Base-by-base conservation (phyloP, 2,888 invertebrate genomes). In the Penaeus monodon region DNA sequence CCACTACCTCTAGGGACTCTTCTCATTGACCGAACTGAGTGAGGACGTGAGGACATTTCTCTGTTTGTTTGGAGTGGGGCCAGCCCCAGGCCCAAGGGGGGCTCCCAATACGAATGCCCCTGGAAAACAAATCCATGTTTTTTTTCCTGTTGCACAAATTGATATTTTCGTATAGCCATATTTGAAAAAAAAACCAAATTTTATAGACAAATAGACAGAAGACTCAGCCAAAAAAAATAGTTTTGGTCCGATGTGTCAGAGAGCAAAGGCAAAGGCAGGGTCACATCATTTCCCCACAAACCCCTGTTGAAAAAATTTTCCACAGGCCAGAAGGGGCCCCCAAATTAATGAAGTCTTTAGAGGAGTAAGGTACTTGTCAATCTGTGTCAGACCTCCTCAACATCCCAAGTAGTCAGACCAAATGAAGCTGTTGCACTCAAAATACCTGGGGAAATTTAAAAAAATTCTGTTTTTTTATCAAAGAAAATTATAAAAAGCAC, bases 351-450 rank as follows among this genome's bases (percentile, higher is more conserved):
- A 98, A 96, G 92, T 98, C 98, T 91, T 98, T 98, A 0, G 96
- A 95, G 0, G 97, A 97, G 92, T 99, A 14, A 99, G 93, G 93
- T 99, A 99, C 93, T 99, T 99, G 93, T 99, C 99, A 91, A 99
- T 99, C 91, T 99, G 98, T 0, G 98, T 97, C 85, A 99, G 94
- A 76, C 99, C 99, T 65, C 98, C 98, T 99, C 99, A 3, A 99
- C 98, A 92, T 99, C 99, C 99, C 99, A 99, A 99, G 93, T 90
- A 98, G 99, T 96, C 91, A 99, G 94, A 63, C 99, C 99, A 63
- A 99, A 94, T 0, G 99, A 97, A 0, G 99, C 99, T 0, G 99
- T 98, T 0, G 99, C 98, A 91, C 98, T 98, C 88, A 99, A 92
- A 98, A 99, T 99, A 80, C 98, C 94, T 94, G 82, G 57, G n/a